phyloP scores from a whole-genome alignment of 2,888 invertebrate species.

The Napeogenes sylphis region DNA sequence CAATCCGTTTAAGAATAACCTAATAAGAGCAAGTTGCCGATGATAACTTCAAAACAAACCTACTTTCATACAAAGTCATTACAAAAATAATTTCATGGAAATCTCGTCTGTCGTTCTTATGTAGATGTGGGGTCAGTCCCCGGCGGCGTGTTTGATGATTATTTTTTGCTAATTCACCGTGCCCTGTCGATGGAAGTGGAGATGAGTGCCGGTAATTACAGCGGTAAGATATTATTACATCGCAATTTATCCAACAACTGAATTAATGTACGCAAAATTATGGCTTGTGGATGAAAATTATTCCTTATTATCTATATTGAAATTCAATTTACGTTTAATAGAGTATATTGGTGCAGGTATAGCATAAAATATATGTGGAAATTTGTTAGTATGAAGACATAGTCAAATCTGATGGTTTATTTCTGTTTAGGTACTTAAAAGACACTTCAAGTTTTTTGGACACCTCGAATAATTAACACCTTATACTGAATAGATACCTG shows the following conservation, averaged over 20 bases:
- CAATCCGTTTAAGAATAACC: not conserved
- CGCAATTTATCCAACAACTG: conserved; percentile 17
- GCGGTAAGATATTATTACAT: conserved; percentile 30
- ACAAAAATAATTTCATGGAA: conserved; percentile 27
- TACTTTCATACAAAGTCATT: conserved; percentile 13
- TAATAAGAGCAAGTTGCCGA: not conserved
- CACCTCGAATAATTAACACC: too few species aligned
- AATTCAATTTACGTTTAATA: conserved; percentile 1
- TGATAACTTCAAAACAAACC: conserved; percentile 10
- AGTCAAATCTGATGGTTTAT: too few species aligned
- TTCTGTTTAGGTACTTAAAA: too few species aligned
- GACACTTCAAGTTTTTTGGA: too few species aligned
- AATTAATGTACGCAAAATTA: conserved; percentile 18
- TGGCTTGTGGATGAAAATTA: conserved; percentile 17
- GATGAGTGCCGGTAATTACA: conserved; percentile 40
- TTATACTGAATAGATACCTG: too few species aligned
- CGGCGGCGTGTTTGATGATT: conserved; percentile 35
- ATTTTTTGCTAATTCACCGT: conserved; percentile 46
- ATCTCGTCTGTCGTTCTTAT: conserved; percentile 11
- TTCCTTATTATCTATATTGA: not conserved
- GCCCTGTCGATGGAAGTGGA: conserved; percentile 41
- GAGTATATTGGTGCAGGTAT: not conserved
- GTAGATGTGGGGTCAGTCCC: conserved; percentile 14
- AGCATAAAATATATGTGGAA: not conserved
- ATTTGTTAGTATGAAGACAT: too few species aligned